Conservation (phyloP, 2,113 vertebrate species). For the Eolophus roseicapilla region DNA sequence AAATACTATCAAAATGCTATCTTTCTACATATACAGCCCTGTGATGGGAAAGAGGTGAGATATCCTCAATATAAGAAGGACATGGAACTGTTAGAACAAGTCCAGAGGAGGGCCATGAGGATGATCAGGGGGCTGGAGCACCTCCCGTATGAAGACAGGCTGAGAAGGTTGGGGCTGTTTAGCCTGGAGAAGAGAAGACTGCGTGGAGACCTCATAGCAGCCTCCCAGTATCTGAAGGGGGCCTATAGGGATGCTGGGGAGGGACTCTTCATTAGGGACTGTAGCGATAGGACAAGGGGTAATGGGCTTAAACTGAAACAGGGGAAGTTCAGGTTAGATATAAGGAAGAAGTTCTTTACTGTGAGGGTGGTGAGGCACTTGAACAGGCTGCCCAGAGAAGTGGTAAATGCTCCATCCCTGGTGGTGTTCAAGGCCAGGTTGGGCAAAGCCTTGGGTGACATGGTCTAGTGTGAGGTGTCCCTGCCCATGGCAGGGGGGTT, state of each 20-base stretch:
- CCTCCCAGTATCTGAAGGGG: no score
- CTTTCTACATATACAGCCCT: background rate
- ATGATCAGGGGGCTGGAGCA: background rate
- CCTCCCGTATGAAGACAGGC: fast-evolving
- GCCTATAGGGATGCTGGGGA: no score
- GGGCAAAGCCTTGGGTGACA: background rate
- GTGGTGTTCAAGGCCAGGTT: background rate
- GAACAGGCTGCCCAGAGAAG: background rate
- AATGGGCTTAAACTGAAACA: background rate
- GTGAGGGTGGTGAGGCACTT: background rate
- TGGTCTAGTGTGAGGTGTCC: background rate
- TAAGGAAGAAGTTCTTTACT: background rate
- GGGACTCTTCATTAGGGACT: background rate
- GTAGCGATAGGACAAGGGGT: background rate
- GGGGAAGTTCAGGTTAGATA: background rate
- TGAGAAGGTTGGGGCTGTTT: no score
- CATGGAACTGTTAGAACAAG: no score
- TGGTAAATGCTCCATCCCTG: background rate
- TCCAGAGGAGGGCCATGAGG: no score
- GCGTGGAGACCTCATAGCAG: no score
- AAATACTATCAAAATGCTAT: fast-evolving
- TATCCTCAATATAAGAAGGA: background rate
- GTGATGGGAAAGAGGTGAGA: background rate
- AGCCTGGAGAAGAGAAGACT: no score
- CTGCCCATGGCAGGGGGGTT: background rate